Evolutionary conservation across 2,888 invertebrate species (phyloP), one percentile per base, ranked within the genome.

Genomic region (Oxyteleia sp.): DNA sequence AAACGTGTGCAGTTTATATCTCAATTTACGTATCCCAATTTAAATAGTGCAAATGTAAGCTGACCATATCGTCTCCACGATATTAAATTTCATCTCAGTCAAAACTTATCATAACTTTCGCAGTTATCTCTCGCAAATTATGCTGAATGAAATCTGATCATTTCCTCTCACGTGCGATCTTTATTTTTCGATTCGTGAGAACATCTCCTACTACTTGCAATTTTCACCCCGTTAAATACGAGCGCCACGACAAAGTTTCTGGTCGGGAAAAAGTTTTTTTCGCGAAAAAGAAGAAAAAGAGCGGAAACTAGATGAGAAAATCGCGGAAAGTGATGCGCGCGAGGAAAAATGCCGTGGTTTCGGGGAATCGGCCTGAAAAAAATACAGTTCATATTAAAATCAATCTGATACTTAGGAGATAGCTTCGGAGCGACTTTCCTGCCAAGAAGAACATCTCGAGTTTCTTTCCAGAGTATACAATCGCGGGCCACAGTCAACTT

Each of bases 341-440:
- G 8, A 43, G 23, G 18, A 59, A 23, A 59, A 43, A 32, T 2
- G 38, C 5, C 4, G 13, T 11, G 23, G 43, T 59, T 29, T 38
- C 20, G 41, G 23, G 7, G 23, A 55, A 45, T 61, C 45, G 20
- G 15, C 32, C 32, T 32, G 53, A 63, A 74, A 85, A n/a, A 89
- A 91, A 90, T 87, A 91, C 90, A 91, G 91, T 92, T 92, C 91
- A 92, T 92, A 92, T 92, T 92, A 92, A 92, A 92, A 92, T 92
- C 91, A 92, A 92, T 92, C 90, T 90, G 89, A 91, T 90, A 90
- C 91, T 89, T 90, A 88, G 86, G 82, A 85, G 84, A 86, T 84
- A 88, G 90, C 89, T 91, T 53, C 91, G 85, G 83, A 85, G 87
- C 85, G 90, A 92, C 91, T 92, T 92, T 90, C 89, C 89, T 89